Conservation (phyloP, 2,113 vertebrate species). For the Heteronetta atricapilla region DNA sequence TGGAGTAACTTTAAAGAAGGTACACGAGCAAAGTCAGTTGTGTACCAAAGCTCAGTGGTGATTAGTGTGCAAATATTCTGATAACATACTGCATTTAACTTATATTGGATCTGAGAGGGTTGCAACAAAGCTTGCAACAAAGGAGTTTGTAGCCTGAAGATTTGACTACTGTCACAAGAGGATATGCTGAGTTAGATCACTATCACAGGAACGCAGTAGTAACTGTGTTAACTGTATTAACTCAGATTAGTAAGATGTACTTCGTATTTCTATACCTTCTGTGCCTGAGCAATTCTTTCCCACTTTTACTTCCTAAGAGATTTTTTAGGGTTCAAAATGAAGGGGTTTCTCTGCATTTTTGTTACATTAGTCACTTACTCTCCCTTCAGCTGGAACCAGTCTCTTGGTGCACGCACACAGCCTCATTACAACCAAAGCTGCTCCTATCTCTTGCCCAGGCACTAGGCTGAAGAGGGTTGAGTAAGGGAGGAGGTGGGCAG, state of each 20-base stretch:
- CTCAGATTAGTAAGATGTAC: not conserved
- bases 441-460: not conserved
- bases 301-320: not conserved
- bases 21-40: not conserved
- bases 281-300: not conserved
- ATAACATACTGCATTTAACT: not conserved
- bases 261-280: not conserved
- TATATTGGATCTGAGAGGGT: not conserved
- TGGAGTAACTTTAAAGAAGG: not conserved
- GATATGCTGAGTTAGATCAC: not conserved
- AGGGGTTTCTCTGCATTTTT: not conserved
- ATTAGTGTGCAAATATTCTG: not conserved
- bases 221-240: not conserved
- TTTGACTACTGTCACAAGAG: not conserved
- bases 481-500: not conserved
- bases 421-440: not conserved
- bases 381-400: not conserved
- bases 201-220: not conserved
- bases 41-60: not conserved
- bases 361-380: not conserved
- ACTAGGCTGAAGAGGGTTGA: fast-evolving
- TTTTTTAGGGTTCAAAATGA: not conserved
- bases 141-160: not conserved
- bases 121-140: not conserved
- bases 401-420: not conserved